A percentile compares a stretch with the other conserved stretches of the same genome.
phyloP scores from a whole-genome alignment of 1,140 invertebrate species.

The Coenobita brevimanus region DNA sequence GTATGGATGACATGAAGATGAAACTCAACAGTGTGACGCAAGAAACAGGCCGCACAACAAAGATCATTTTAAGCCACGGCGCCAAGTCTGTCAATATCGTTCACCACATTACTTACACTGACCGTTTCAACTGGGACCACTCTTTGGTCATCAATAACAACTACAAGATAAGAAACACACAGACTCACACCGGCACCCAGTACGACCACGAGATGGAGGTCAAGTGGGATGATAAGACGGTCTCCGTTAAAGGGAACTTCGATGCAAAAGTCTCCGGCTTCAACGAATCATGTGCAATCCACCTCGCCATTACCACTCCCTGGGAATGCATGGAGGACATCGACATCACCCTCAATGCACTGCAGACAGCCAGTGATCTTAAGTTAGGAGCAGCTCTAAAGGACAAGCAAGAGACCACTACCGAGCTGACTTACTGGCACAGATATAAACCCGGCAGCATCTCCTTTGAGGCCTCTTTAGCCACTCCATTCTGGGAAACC shows the following conservation, averaged over 20 bases:
- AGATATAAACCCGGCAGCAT: not conserved
- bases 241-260: not conserved
- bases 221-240: not conserved
- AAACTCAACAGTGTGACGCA: conserved; percentile 34
- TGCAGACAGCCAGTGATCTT: too few relatives aligned
- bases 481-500: conserved; percentile 51
- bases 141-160: conserved; percentile 25
- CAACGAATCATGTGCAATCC: too few relatives aligned
- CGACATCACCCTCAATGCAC: too few relatives aligned
- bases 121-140: conserved; percentile 46
- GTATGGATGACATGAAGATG: conserved; percentile 42
- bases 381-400: not conserved
- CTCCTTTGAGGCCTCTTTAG: not conserved
- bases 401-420: conserved; percentile 21
- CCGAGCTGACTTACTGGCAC: not conserved
- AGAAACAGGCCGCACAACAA: conserved; percentile 17
- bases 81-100: not conserved
- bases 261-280: conserved; percentile 14
- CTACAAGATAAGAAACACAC: conserved; percentile 20
- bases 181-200: not conserved
- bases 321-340: too few relatives aligned
- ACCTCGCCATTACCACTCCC: too few relatives aligned
- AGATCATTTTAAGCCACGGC: not conserved
- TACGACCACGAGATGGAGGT: conserved; percentile 12
- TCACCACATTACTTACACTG: conserved; percentile 9